Evolutionary conservation across 2,113 vertebrate species (phyloP).

Genomic region (Oryzias javanicus): DNA sequence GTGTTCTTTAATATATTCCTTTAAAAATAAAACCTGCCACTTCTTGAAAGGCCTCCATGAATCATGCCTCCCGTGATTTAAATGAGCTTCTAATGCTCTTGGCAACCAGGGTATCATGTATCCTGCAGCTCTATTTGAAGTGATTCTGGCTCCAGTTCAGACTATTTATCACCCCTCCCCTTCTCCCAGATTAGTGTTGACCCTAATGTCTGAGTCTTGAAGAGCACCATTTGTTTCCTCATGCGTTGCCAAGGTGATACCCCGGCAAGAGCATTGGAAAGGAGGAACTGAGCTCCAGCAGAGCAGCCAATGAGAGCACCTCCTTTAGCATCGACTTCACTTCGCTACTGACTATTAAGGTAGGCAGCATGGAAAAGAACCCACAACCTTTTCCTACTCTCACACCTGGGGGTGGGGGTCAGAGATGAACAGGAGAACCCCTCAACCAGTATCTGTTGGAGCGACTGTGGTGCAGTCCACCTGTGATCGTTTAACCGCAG

Average conservation of each 20-base stretch:
- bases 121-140: slow-evolving; percentile 59
- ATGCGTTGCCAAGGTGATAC: slow-evolving; percentile 76
- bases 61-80: slow-evolving; percentile 52
- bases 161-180: slow-evolving; percentile 69
- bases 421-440: too few relatives aligned
- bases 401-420: neutral
- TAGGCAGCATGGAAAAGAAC: slow-evolving; percentile 12
- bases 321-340: slow-evolving; percentile 15
- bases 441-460: too few relatives aligned
- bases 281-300: slow-evolving; percentile 29
- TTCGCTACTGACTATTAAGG: slow-evolving; percentile 37
- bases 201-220: slow-evolving; percentile 71
- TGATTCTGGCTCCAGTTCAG: slow-evolving; percentile 66
- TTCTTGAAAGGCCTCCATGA: slow-evolving; percentile 50
- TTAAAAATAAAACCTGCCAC: slow-evolving; percentile 9
- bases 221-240: slow-evolving; percentile 68
- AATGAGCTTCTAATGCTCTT: slow-evolving; percentile 48
- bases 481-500: too few relatives aligned
- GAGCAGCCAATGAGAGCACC: slow-evolving; percentile 27
- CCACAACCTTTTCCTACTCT: neutral
- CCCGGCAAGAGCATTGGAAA: slow-evolving; percentile 61
- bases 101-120: slow-evolving; percentile 43
- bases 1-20: slow-evolving; percentile 21
- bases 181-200: slow-evolving; percentile 70
- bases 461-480: too few relatives aligned